Conservation (phyloP, 2,797 vertebrate species). For the Mionectes olivaceus region DNA sequence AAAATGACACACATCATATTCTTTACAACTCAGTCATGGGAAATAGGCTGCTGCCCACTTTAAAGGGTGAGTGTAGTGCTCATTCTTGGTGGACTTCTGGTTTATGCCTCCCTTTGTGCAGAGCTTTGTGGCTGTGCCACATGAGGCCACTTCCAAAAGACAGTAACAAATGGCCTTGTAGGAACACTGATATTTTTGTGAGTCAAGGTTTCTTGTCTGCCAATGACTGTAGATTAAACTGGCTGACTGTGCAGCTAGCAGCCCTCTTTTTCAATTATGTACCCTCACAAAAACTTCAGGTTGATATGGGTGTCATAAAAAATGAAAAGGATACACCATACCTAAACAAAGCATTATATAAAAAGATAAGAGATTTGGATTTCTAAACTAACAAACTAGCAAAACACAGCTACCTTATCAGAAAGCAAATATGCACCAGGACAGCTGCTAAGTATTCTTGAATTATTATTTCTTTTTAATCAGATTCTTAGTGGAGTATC, state of each 20-base stretch:
- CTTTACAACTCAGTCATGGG: neutral
- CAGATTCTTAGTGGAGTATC: neutral
- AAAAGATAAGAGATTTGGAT: neutral
- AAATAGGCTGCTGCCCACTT: neutral
- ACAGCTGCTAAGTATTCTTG: neutral
- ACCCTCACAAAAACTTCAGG: neutral
- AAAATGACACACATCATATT: neutral
- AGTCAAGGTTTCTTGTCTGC: neutral
- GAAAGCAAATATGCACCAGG: neutral
- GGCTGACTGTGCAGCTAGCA: neutral
- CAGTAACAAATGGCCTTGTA: neutral
- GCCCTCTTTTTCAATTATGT: neutral
- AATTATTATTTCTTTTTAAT: neutral
- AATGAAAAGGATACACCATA: neutral
- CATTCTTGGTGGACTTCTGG: neutral
- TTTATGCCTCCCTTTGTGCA: neutral
- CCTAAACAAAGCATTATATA: neutral
- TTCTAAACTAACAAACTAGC: neutral
- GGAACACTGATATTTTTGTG: neutral
- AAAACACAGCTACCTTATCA: neutral
- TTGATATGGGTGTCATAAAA: neutral
- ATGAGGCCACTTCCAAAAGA: neutral
- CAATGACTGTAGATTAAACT: neutral
- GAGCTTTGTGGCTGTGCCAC: neutral
- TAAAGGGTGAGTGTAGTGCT: neutral